Conservation (phyloP, 2,113 vertebrate species). For the Hippocampus mohnikei region DNA sequence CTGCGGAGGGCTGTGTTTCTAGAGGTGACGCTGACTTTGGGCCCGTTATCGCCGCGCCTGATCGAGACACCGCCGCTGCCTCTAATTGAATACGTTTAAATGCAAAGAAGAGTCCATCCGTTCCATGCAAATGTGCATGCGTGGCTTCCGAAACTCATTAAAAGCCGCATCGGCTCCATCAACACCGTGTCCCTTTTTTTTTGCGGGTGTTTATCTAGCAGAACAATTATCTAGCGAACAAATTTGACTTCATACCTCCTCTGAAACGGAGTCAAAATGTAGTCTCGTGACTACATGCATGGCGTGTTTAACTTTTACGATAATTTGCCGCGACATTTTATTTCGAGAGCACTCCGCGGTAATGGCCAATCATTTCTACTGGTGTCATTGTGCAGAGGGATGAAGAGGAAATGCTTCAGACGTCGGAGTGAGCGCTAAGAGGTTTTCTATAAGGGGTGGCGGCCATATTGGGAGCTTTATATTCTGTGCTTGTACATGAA, state of each 20-base stretch:
- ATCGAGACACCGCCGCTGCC: conserved; percentile 22
- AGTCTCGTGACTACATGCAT: not conserved
- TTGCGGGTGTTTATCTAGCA: not conserved
- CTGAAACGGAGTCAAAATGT: not conserved
- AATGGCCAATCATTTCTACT: not conserved
- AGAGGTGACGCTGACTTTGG: conserved; percentile 55
- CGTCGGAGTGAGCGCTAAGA: conserved; percentile 8
- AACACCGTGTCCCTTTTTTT: not conserved
- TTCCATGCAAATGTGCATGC: conserved; percentile 35
- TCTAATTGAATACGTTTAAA: conserved; percentile 36
- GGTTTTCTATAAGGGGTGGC: conserved; percentile 9
- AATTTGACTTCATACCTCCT: not conserved
- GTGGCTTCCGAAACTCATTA: conserved; percentile 18
- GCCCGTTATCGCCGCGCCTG: conserved; percentile 30
- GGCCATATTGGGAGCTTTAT: conserved; percentile 29
- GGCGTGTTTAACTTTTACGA: not conserved
- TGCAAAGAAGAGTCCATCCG: conserved; percentile 12
- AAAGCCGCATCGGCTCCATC: not conserved
- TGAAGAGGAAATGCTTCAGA: conserved; percentile 15
- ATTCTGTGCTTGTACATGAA: conserved; percentile 50
- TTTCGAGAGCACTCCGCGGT: not conserved
- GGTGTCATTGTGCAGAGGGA: conserved; percentile 3
- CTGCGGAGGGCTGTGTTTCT: conserved; percentile 19
- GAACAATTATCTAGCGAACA: not conserved
- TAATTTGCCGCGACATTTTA: not conserved